Evolutionary conservation across 2,113 vertebrate species (phyloP).

Genomic region (Anarrhichthys ocellatus): DNA sequence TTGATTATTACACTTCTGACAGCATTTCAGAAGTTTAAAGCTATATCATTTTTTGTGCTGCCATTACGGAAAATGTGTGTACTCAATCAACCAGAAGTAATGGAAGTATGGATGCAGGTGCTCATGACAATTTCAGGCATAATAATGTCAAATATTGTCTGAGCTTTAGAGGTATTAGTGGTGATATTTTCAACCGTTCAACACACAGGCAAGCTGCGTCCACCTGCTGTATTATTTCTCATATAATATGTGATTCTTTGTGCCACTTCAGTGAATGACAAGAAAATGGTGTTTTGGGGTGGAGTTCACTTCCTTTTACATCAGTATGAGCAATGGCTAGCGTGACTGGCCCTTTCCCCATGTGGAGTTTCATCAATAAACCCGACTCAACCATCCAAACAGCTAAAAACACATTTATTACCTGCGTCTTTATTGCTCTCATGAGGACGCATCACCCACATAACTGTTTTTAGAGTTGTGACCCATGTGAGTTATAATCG

Average conservation of each 20-base stretch:
- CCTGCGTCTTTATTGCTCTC: slow-evolving; percentile 12
- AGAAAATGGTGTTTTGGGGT: not conserved
- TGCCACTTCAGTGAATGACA: not conserved
- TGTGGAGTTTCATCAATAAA: slow-evolving; percentile 1
- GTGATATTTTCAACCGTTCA: not conserved
- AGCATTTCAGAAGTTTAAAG: not conserved
- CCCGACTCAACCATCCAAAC: not conserved
- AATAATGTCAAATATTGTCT: not conserved
- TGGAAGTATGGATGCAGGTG: not conserved
- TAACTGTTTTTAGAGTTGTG: slow-evolving; percentile 13
- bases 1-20: not conserved
- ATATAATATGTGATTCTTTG: not conserved
- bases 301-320: not conserved
- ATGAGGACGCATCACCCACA: not conserved
- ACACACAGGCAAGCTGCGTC: not conserved
- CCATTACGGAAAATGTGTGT: not conserved
- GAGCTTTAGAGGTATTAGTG: not conserved
- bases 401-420: slow-evolving; percentile 17
- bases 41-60: not conserved
- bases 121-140: not conserved
- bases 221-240: not conserved
- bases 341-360: not conserved
- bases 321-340: not conserved
- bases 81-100: not conserved
- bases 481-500: slow-evolving; percentile 10